phyloP scores from a whole-genome alignment of 1,140 invertebrate species.

The Drosophila bipectinata region DNA sequence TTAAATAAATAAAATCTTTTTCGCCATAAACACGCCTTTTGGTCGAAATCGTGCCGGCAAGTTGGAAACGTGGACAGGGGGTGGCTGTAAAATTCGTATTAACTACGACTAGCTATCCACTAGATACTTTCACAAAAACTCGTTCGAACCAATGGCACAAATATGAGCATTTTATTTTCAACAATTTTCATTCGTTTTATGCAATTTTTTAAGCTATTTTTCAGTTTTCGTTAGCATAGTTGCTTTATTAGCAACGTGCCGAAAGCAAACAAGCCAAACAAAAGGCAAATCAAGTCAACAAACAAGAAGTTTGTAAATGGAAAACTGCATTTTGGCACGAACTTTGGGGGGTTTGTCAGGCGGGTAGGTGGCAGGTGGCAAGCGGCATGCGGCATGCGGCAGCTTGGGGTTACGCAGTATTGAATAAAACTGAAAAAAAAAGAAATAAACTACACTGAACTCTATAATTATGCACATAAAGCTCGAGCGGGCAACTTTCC shows the following conservation, averaged over 20 bases:
- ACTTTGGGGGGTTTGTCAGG: conserved; percentile 12
- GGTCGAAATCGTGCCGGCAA: conserved; percentile 28
- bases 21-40: conserved; percentile 13
- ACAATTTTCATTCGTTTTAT: conserved; percentile 37
- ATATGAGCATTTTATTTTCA: conserved; percentile 53
- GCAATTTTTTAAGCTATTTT: conserved; percentile 15
- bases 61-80: conserved; percentile 24
- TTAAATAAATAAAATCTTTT: neutral
- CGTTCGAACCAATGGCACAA: conserved; percentile 48
- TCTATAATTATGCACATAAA: conserved; percentile 64
- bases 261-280: conserved; percentile 43
- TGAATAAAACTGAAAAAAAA: conserved; percentile 23
- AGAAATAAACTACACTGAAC: conserved; percentile 24
- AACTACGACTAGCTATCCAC: conserved; percentile 38
- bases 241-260: conserved; percentile 52
- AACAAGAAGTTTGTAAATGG: conserved; percentile 53
- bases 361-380: neutral
- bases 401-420: conserved; percentile 50
- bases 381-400: neutral
- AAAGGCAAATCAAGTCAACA: conserved; percentile 38
- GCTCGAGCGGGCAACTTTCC: conserved; percentile 51
- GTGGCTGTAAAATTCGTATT: conserved; percentile 45
- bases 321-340: conserved; percentile 75
- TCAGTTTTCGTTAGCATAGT: conserved; percentile 13
- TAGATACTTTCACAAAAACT: conserved; percentile 60